Conservation (phyloP, 2,113 vertebrate genomes). For the Nanorana parkeri region DNA sequence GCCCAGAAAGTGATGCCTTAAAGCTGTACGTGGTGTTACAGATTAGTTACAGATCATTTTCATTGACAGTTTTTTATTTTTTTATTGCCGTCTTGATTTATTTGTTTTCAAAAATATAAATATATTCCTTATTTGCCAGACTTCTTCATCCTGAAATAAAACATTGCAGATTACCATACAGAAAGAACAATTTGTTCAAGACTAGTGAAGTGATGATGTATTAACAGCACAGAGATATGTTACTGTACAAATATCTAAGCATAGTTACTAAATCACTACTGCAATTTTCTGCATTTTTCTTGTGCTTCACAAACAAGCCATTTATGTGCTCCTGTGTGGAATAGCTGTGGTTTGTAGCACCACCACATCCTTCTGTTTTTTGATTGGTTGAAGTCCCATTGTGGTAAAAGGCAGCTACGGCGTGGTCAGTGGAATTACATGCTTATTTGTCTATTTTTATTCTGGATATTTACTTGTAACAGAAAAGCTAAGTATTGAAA, state of each 20-base stretch:
- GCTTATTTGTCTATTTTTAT: background rate
- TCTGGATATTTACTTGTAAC: background rate
- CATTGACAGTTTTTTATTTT: too few relatives aligned
- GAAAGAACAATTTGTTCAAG: conserved; percentile 30
- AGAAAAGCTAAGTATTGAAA: background rate
- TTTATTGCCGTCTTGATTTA: too few relatives aligned
- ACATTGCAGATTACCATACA: background rate
- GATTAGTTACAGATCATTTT: too few relatives aligned
- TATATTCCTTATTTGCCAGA: too few relatives aligned
- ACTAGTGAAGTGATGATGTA: background rate
- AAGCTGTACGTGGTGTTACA: too few relatives aligned
- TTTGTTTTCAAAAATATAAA: too few relatives aligned
- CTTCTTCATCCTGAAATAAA: too few relatives aligned
- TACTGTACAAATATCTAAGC: background rate
- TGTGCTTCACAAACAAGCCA: conserved; percentile 11
- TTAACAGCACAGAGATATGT: background rate
- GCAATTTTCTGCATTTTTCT: background rate
- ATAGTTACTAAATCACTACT: background rate
- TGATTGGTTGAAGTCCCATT: conserved; percentile 19
- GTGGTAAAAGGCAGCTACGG: background rate
- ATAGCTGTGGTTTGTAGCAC: background rate
- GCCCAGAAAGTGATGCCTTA: too few relatives aligned
- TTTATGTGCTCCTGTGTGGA: background rate
- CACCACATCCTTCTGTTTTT: conserved; percentile 16
- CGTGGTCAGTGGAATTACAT: conserved; percentile 15